phyloP scores from a whole-genome alignment of 2,797 vertebrate genomes.

The Diplodus sargus region DNA sequence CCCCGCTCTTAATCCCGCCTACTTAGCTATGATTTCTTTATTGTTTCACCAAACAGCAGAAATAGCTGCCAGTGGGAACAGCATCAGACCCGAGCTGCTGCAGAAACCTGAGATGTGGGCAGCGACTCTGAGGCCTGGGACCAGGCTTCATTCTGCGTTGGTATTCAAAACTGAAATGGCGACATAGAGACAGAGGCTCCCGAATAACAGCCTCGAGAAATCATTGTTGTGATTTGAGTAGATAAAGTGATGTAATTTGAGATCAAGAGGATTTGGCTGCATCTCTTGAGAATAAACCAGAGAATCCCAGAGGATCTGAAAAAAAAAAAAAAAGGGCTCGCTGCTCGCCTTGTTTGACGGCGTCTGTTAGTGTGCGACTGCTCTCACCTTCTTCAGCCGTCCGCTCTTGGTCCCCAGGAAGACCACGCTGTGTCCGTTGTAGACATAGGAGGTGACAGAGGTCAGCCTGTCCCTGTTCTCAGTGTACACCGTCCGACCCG shows the following conservation, averaged over 20 bases:
- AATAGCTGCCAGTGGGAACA: not conserved
- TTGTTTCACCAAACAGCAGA: not conserved
- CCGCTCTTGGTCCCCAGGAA: constrained; percentile 94
- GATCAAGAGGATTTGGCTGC: constrained; percentile 20
- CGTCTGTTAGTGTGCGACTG: not conserved
- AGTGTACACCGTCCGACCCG: constrained; percentile 89
- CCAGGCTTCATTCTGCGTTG: not conserved
- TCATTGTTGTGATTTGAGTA: not conserved
- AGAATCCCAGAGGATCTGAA: not conserved
- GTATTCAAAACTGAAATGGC: not conserved
- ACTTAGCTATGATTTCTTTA: not conserved
- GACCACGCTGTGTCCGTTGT: constrained; percentile 92
- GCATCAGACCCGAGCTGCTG: not conserved
- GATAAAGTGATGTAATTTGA: constrained; percentile 11
- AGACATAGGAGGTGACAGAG: constrained; percentile 93
- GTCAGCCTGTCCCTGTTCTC: constrained; percentile 93
- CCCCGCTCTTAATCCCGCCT: not conserved
- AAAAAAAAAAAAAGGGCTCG: not conserved
- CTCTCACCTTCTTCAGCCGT: constrained; percentile 93
- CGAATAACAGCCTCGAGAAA: constrained; percentile 10
- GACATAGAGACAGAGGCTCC: not conserved
- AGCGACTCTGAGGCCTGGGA: not conserved
- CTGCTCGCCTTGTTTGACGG: not conserved
- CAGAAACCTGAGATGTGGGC: not conserved
- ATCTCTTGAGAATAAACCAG: constrained; percentile 9